phyloP scores from a whole-genome alignment of 2,888 invertebrate species.

The Cryptophagus acutangulus region DNA sequence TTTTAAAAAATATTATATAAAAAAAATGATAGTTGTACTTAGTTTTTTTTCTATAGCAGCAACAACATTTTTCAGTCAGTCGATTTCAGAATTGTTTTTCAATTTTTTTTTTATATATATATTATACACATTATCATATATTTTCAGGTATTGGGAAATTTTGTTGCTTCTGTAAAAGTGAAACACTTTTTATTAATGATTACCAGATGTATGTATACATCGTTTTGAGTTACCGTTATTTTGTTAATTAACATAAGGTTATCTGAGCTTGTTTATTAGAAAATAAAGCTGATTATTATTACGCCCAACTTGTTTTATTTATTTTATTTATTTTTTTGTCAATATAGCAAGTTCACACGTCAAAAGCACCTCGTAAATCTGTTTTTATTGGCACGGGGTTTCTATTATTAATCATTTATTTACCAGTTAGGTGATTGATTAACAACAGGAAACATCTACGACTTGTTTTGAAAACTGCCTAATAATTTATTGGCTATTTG shows the following conservation, averaged over 20 bases:
- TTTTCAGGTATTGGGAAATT: conserved; percentile 21
- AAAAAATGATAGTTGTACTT: conserved; percentile 32
- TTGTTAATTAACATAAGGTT: conserved; percentile 48
- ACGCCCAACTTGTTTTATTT: conserved; percentile 18
- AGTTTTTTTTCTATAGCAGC: too few relatives aligned
- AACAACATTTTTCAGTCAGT: too few relatives aligned
- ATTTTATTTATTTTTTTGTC: not conserved
- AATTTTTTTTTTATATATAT: too few relatives aligned
- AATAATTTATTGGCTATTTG: too few relatives aligned
- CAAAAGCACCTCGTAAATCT: too few relatives aligned
- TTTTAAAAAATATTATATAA: conserved; percentile 21
- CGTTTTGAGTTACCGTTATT: conserved; percentile 50
- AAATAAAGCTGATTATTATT: conserved; percentile 40
- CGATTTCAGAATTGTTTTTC: too few relatives aligned
- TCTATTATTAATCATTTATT: too few relatives aligned
- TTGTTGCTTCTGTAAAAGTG: conserved; percentile 33
- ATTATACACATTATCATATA: conserved; percentile 13
- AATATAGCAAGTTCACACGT: too few relatives aligned
- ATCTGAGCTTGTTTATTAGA: conserved; percentile 50
- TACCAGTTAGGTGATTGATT: too few relatives aligned
- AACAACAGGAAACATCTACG: too few relatives aligned
- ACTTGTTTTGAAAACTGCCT: too few relatives aligned
- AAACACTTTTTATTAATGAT: conserved; percentile 29
- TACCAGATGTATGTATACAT: conserved; percentile 46
- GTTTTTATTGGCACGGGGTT: too few relatives aligned